Percentiles rank a stretch among this genome's conserved stretches.
phyloP scores from a whole-genome alignment of 2,797 vertebrate genomes.

The Neosalanx taihuensis region DNA sequence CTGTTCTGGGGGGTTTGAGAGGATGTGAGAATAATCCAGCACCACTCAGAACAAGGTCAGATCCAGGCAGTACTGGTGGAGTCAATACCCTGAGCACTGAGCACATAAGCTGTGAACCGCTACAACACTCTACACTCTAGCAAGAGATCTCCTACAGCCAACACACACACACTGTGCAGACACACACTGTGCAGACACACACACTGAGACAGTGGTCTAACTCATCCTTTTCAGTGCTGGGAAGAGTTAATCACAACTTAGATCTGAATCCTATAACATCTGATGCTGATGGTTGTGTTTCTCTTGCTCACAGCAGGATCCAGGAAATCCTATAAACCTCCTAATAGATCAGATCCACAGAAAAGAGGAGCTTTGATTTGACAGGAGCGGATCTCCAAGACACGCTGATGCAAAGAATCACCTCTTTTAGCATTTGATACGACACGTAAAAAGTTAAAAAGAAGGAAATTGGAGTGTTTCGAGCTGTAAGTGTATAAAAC shows the following conservation, averaged over 20 bases:
- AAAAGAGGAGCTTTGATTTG: conserved; percentile 56
- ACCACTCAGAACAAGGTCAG: conserved; percentile 29
- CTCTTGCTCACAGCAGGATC: conserved; percentile 19
- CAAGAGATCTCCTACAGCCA: conserved; percentile 26
- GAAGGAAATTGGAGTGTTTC: conserved; percentile 44
- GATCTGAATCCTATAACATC: conserved; percentile 26
- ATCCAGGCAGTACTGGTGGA: conserved; percentile 42
- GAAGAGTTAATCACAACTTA: not conserved
- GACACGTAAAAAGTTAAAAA: conserved; percentile 28
- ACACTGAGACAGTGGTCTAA: not conserved
- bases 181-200: conserved; percentile 12
- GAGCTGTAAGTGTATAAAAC: conserved; percentile 45
- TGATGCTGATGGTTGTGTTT: conserved; percentile 24
- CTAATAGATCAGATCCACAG: conserved; percentile 35
- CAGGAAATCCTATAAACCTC: conserved; percentile 47
- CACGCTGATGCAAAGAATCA: conserved; percentile 61
- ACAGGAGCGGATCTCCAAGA: conserved; percentile 43
- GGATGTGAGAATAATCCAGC: conserved; percentile 58
- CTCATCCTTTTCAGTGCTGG: not conserved
- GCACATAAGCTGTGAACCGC: conserved; percentile 38
- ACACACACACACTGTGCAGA: not conserved
- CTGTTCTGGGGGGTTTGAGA: conserved; percentile 43
- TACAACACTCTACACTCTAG: conserved; percentile 29
- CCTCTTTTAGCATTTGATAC: conserved; percentile 43
- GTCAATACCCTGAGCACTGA: conserved; percentile 58